Evolutionary conservation across 2,888 invertebrate genomes (phyloP), one percentile per base, ranked within the genome.

Genomic region (Julus scandinavius): DNA sequence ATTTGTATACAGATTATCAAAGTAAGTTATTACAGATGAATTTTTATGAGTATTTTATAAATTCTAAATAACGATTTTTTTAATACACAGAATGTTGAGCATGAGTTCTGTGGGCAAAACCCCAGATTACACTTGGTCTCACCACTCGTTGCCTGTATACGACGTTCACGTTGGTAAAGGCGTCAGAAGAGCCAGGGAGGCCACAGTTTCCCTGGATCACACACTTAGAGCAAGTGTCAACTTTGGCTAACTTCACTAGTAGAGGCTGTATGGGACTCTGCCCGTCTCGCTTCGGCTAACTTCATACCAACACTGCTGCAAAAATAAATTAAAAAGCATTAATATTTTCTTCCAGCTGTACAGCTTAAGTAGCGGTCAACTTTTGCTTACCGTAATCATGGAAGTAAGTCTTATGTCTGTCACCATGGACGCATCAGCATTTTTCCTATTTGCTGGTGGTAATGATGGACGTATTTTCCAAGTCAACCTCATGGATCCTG

Each of bases 81-180:
- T 54, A 15, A 15, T 54, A 15, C 9, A 1, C 11, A 54, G 54
- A 17, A 17, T 15, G 54, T 17, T 54, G 54, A 54, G 11, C 54
- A 54, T 54, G 54, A 54, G 11, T 13, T 11, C 38, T 80, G 93
- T 94, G 90, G 90, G 89, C 15, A 91, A 92, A 1, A 94, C 94
- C 89, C 95, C 96, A 5, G 91, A 95, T 0, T 95, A 95, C 90
- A 94, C 94, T 15, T 96, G 96, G 92, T 95, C 95, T 45, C 95
- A 97, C 91, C 97, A 98, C 92, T 95, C 96, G 0, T 92, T 96
- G 88, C 95, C 96, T 0, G 95, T 98, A 0, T 95, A 95, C 20
- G 97, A 97, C 92, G 91, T 98, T 45, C 94, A 94, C 91, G 93
- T 97, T 54, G 96, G 97, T 38, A 93, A 93, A 91, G 95, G 95